Percentiles rank a stretch among this genome's conserved stretches.
Conservation (phyloP, 2,888 invertebrate species). For the Cylloceria caligata region DNA sequence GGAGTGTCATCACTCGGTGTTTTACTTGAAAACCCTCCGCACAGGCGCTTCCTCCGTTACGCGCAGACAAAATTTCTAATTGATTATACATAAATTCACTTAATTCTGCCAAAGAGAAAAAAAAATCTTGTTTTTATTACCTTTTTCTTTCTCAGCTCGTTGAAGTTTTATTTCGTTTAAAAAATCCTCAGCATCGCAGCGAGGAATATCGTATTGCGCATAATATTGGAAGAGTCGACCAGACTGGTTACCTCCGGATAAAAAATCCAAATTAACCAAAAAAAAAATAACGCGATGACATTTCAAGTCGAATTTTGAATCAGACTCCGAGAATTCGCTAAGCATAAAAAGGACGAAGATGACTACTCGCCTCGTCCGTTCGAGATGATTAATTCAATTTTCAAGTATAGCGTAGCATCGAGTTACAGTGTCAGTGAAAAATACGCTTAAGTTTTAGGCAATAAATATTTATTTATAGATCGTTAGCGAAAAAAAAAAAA, state of each 20-base stretch:
- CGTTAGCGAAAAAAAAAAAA: neutral
- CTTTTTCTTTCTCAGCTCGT: slow-evolving; percentile 12
- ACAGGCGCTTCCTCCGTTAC: slow-evolving; percentile 37
- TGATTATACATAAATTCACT: slow-evolving; percentile 36
- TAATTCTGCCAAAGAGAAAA: neutral
- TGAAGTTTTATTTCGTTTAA: slow-evolving; percentile 3
- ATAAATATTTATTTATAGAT: slow-evolving; percentile 11
- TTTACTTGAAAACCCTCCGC: slow-evolving; percentile 57
- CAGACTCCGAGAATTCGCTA: slow-evolving; percentile 1
- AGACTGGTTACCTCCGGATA: neutral
- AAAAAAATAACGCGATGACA: slow-evolving; percentile 53
- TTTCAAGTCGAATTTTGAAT: slow-evolving; percentile 56
- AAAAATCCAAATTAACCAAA: slow-evolving; percentile 13
- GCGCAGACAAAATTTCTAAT: slow-evolving; percentile 42
- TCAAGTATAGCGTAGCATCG: neutral
- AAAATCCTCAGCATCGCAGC: slow-evolving; percentile 12
- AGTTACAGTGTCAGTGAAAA: neutral
- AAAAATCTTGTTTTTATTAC: slow-evolving; percentile 4
- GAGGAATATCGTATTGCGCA: slow-evolving; percentile 16
- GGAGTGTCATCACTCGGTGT: slow-evolving; percentile 54
- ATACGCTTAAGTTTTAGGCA: neutral
- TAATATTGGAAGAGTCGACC: slow-evolving; percentile 9
- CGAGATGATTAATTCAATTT: slow-evolving; percentile 55
- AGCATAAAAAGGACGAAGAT: slow-evolving; percentile 6
- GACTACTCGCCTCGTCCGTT: slow-evolving; percentile 47